A percentile compares a stretch with the other conserved stretches of the same genome.
phyloP scores from a whole-genome alignment of 2,797 vertebrate species.

The Phalloptychus januarius region DNA sequence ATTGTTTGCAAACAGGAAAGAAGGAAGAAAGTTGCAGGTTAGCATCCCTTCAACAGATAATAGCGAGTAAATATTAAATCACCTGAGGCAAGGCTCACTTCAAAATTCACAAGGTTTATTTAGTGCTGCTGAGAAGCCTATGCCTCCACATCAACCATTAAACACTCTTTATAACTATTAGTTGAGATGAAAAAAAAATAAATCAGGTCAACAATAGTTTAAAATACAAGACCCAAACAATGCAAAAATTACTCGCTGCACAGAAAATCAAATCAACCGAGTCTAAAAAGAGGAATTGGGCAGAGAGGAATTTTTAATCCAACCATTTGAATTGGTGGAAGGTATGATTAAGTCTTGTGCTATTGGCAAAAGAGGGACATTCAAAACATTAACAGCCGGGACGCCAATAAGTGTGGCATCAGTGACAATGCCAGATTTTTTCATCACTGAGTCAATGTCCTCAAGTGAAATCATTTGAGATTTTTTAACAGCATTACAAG shows the following conservation, averaged over 20 bases:
- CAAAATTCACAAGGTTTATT: too few species aligned
- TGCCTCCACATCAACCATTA: not conserved
- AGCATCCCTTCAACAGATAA: constrained; percentile 68
- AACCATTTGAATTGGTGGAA: not conserved
- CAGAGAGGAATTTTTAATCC: not conserved
- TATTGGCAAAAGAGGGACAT: not conserved
- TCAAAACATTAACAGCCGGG: not conserved
- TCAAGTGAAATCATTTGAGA: not conserved
- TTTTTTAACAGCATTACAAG: not conserved
- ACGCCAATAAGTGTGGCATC: not conserved
- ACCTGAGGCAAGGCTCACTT: not conserved
- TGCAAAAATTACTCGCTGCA: not conserved
- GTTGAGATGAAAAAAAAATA: not conserved
- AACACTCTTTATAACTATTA: not conserved
- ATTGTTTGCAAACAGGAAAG: constrained; percentile 81
- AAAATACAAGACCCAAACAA: not conserved
- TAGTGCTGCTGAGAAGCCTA: too few species aligned
- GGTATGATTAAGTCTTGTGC: not conserved
- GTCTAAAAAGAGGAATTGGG: not conserved
- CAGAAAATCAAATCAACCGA: not conserved
- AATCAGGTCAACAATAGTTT: not conserved
- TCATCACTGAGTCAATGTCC: not conserved
- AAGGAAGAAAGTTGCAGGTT: constrained; percentile 74
- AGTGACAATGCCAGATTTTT: not conserved
- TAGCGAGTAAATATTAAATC: not conserved